Evolutionary conservation across 2,113 vertebrate species (phyloP).

Genomic region (Gallinago media): DNA sequence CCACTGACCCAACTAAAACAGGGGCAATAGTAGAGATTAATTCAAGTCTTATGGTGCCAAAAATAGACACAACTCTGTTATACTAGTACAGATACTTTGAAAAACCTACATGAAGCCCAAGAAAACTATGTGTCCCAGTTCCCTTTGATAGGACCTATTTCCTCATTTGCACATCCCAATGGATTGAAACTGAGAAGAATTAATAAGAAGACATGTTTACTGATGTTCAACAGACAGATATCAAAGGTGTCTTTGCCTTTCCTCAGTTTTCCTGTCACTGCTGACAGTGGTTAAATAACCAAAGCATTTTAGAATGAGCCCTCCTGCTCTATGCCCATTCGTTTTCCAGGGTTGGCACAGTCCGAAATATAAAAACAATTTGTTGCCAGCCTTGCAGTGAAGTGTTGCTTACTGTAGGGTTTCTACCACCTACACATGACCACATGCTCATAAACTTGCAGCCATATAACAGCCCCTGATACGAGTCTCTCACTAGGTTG

Average conservation of each 20-base stretch:
- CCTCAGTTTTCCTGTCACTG: not conserved
- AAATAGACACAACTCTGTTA: not conserved
- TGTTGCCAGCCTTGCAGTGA: not conserved
- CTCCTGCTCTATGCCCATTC: too few species aligned
- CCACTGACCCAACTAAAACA: not conserved
- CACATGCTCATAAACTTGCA: not conserved
- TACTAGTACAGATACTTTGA: not conserved
- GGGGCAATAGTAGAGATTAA: not conserved
- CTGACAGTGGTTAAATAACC: not conserved
- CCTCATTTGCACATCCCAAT: not conserved
- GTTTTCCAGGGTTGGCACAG: not conserved
- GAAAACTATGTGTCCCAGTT: not conserved
- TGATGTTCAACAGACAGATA: not conserved
- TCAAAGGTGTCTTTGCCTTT: not conserved
- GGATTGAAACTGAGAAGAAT: not conserved
- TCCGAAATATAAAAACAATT: not conserved
- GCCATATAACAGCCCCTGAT: not conserved
- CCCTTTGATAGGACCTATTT: not conserved
- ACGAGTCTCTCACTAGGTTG: not conserved
- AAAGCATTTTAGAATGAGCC: not conserved
- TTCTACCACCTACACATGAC: not conserved
- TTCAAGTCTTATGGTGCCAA: not conserved
- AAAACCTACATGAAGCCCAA: not conserved
- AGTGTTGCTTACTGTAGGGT: not conserved
- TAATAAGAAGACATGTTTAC: not conserved